Evolutionary conservation across 2,888 invertebrate species (phyloP).

Genomic region (Alitta virens): DNA sequence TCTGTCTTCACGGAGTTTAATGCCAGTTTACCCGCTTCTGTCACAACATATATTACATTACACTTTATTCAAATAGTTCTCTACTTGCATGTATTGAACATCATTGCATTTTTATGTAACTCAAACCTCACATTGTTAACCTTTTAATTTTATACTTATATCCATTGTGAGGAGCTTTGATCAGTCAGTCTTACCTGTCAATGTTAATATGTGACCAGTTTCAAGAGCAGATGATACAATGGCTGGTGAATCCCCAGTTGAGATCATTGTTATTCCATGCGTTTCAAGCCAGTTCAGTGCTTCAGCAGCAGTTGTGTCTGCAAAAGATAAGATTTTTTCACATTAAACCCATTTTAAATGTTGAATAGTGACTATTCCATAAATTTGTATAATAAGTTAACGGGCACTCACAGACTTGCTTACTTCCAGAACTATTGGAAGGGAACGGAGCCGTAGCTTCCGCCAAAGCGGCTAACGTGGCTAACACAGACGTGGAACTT

Average conservation of each 20-base stretch:
- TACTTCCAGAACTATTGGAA: slow-evolving; percentile 17
- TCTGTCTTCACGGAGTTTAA: slow-evolving; percentile 53
- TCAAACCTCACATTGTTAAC: too few relatives aligned
- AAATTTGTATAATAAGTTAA: too few relatives aligned
- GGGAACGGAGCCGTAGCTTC: slow-evolving; percentile 54
- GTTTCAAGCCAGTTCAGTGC: slow-evolving; percentile 70
- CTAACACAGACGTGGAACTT: slow-evolving; percentile 56
- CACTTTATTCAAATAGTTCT: too few relatives aligned
- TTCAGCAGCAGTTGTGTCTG: slow-evolving; percentile 45
- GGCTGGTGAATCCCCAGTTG: slow-evolving; percentile 69
- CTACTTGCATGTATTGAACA: too few relatives aligned
- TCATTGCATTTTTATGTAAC: too few relatives aligned
- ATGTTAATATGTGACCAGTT: slow-evolving; percentile 79
- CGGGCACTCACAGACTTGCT: too few relatives aligned
- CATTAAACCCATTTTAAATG: too few relatives aligned
- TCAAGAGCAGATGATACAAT: slow-evolving; percentile 78
- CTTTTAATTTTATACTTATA: too few relatives aligned
- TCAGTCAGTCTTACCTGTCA: slow-evolving; percentile 65
- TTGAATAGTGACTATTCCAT: too few relatives aligned
- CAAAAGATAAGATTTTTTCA: slow-evolving; percentile 2
- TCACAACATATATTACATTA: too few relatives aligned
- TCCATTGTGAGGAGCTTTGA: too few relatives aligned
- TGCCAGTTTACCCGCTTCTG: slow-evolving; percentile 58
- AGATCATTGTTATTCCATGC: slow-evolving; percentile 84
- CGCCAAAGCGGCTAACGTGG: slow-evolving; percentile 57